Evolutionary conservation across 2,888 invertebrate species (phyloP), one percentile per base, ranked within the genome.

Genomic region (Cyclophora albipunctata): DNA sequence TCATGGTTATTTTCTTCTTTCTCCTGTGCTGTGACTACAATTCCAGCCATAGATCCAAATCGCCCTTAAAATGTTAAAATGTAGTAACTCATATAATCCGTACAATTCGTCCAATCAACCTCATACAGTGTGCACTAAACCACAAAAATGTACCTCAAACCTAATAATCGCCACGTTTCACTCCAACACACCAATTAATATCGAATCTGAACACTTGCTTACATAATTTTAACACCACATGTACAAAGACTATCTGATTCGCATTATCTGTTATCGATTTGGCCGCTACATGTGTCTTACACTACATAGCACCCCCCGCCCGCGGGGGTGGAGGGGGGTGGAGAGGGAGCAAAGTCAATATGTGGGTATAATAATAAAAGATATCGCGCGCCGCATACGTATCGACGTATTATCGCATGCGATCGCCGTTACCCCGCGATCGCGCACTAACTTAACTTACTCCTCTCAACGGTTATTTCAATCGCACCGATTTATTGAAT

Each of bases 311-410:
- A 34, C 48, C 40, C 48, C n/a, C 46, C 5, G 43, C 34, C 46
- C 35, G 48, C 42, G 42, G 49, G 59, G 55, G 54, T 45, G 45
- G 58, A 53, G 62, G 59, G 58, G 51, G 66, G 64, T 61, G 78
- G 74, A 81, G 81, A 79, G 82, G 80, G 75, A 75, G 81, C 75
- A 75, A 78, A 82, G 81, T 84, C 84, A 83, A 85, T 87, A 87
- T 86, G 87, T 79, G 84, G 85, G 81, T 81, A 86, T 84, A 84
- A 88, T 84, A 84, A 84, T 85, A 87, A 84, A 84, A 81, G 76
- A 68, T 69, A 63, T 71, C 76, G 79, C 76, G 66, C 52, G 60
- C 72, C 74, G 83, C 83, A 87, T 87, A 87, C 78, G 77, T 75
- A 88, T 78, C 66, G 77, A 51, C 56, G 59, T 64, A 81, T 85